These are phyloP conservation scores for Muschampia staudingeri DNA, from an alignment of 2,888 invertebrate species.

Conservation along the genomic window DNA sequence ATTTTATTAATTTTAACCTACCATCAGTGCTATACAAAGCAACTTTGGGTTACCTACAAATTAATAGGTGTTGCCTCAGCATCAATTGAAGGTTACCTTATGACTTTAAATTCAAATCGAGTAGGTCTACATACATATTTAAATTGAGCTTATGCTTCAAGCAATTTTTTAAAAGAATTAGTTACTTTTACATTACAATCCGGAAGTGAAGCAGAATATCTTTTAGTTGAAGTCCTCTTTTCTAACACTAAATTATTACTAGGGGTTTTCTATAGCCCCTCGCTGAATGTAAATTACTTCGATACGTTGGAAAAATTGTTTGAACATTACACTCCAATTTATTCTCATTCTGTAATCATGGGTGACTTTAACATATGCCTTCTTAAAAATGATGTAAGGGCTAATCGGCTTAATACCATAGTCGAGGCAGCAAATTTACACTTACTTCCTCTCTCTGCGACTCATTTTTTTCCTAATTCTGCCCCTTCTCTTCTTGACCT, in stretches of 20 bases:
- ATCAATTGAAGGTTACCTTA: too few species aligned
- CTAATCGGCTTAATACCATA: neutral
- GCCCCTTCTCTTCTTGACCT: neutral
- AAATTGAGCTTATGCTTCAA: too few species aligned
- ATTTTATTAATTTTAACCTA: too few species aligned
- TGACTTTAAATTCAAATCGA: too few species aligned
- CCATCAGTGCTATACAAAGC: too few species aligned
- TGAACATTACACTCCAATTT: neutral
- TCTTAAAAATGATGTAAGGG: neutral
- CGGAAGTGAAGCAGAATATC: neutral
- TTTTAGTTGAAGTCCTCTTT: too few species aligned
- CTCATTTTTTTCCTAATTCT: neutral
- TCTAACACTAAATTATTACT: neutral
- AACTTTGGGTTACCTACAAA: too few species aligned
- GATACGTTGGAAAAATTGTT: neutral
- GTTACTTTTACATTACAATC: neutral
- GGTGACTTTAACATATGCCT: neutral
- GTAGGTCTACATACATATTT: too few species aligned
- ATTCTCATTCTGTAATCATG: neutral
- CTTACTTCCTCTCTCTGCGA: constrained; percentile 6
- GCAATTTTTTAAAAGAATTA: too few species aligned
- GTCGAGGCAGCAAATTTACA: constrained; percentile 5
- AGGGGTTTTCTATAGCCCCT: constrained; percentile 1
- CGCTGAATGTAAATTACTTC: neutral
- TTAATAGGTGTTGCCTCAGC: too few species aligned